A percentile compares a stretch with the other conserved stretches of the same genome.
Evolutionary conservation across 2,113 vertebrate species (phyloP).

Genomic region (Craseonycteris thonglongyai): DNA sequence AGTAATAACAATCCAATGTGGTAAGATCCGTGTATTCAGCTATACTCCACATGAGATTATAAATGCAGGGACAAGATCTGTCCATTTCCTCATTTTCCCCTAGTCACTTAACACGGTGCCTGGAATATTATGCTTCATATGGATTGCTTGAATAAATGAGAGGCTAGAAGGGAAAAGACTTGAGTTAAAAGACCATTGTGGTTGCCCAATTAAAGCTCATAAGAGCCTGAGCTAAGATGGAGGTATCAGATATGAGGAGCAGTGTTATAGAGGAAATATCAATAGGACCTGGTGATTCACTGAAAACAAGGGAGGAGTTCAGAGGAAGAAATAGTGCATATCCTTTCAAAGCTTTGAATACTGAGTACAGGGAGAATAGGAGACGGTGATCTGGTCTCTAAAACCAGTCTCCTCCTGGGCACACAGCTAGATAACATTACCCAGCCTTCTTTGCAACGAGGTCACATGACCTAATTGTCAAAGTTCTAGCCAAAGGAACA

Average conservation of each 20-base stretch:
- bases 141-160: background rate
- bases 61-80: background rate
- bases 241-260: background rate
- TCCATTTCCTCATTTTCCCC: background rate
- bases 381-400: background rate
- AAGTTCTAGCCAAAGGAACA: background rate
- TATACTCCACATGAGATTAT: background rate
- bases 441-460: background rate
- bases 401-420: background rate
- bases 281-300: background rate
- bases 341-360: background rate
- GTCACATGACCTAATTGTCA: background rate
- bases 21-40: background rate
- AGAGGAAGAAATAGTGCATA: background rate
- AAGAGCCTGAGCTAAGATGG: background rate
- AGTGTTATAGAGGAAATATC: background rate
- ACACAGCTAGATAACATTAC: background rate
- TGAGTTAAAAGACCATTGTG: background rate
- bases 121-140: background rate
- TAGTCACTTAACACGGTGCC: background rate
- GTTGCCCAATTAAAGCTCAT: background rate
- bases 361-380: background rate
- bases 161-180: background rate
- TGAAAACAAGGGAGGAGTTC: background rate
- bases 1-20: background rate